Percentiles rank a stretch among this genome's conserved stretches.
Evolutionary conservation across 2,113 vertebrate genomes (phyloP).

Genomic region (Eptesicus fuscus): DNA sequence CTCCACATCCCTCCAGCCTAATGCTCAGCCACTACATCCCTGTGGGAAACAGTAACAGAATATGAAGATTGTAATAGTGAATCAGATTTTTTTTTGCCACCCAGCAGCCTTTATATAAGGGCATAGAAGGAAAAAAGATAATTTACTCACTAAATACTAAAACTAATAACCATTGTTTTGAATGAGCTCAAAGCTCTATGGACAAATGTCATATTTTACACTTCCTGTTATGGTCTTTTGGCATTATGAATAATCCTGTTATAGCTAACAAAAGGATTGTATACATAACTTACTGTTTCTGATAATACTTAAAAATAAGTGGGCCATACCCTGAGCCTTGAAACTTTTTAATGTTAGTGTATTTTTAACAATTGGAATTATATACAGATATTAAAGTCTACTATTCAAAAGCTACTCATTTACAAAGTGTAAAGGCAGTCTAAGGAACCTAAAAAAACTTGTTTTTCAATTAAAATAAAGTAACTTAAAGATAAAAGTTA

Average conservation of each 20-base stretch:
- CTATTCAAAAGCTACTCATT: slow-evolving; percentile 7
- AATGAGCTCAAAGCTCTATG: neutral
- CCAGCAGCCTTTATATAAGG: neutral
- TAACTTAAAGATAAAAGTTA: slow-evolving; percentile 25
- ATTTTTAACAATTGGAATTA: slow-evolving; percentile 40
- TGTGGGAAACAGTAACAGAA: neutral
- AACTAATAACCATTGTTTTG: slow-evolving; percentile 15
- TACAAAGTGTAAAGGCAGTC: neutral
- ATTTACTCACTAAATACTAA: neutral
- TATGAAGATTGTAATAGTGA: neutral
- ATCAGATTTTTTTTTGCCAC: neutral
- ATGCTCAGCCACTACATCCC: neutral
- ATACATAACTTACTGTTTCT: slow-evolving; percentile 18
- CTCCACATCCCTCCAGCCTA: neutral
- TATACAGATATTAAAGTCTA: neutral
- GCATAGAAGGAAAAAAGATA: neutral
- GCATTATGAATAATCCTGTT: slow-evolving; percentile 24
- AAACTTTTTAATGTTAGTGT: neutral
- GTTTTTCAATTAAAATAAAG: slow-evolving; percentile 16
- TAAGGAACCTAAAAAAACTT: neutral
- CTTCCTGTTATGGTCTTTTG: neutral
- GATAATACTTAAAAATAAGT: slow-evolving; percentile 25
- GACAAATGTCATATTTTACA: neutral
- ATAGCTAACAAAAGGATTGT: slow-evolving; percentile 20
- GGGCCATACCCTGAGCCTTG: neutral